Conservation (phyloP, 2,113 vertebrate genomes). For the Scopus umbretta region DNA sequence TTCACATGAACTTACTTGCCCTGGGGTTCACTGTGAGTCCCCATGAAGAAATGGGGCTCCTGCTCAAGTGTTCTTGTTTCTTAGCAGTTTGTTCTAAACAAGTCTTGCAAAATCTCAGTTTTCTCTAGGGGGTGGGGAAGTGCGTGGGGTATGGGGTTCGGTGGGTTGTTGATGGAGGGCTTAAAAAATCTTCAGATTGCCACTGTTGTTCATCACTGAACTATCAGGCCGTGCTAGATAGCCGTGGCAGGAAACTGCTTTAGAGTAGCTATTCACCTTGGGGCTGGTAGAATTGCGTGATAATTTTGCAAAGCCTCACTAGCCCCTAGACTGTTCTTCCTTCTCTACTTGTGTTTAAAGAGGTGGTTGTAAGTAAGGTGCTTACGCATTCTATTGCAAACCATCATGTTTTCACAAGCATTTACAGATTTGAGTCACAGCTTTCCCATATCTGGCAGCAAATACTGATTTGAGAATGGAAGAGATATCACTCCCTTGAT, state of each 20-base stretch:
- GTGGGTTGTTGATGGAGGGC: neutral
- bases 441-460: constrained; percentile 38
- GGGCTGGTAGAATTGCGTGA: neutral
- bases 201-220: neutral
- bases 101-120: neutral
- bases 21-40: neutral
- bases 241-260: neutral
- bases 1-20: neutral
- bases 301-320: neutral
- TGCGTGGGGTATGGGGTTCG: neutral
- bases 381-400: neutral
- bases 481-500: constrained; percentile 7
- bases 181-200: neutral
- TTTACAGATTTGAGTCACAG: constrained; percentile 47
- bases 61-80: neutral
- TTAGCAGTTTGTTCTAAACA: neutral
- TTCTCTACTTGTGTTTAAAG: neutral
- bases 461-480: neutral
- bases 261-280: neutral
- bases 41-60: neutral
- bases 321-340: neutral
- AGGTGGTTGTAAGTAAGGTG: neutral
- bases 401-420: constrained; percentile 27
- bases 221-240: neutral
- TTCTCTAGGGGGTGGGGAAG: neutral